These are phyloP conservation scores for Candidula unifasciata DNA, from an alignment of 2,888 invertebrate genomes.

Conservation along the genomic window DNA sequence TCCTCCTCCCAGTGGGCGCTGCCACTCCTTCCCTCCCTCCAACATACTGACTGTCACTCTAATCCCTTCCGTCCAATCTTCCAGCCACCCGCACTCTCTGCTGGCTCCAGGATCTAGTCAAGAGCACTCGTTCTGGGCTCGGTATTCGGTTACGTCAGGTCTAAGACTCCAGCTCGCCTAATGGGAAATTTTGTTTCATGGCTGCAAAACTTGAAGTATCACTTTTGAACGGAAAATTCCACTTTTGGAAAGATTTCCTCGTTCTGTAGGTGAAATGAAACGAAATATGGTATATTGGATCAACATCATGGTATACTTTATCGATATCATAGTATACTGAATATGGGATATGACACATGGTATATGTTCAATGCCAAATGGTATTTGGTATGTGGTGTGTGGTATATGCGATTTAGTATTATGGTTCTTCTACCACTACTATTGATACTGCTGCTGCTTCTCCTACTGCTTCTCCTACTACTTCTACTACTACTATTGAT, in stretches of 20 bases:
- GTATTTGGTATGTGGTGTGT: too few relatives aligned
- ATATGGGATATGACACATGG: too few relatives aligned
- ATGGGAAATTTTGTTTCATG: constrained; percentile 36
- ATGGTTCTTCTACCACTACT: constrained; percentile 14
- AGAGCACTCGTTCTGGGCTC: constrained; percentile 13
- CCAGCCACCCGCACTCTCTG: not conserved
- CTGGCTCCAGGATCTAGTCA: not conserved
- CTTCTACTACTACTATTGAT: constrained; percentile 20
- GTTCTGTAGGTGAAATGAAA: too few relatives aligned
- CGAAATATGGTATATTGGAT: not conserved
- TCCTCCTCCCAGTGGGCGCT: not conserved
- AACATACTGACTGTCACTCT: constrained; percentile 1
- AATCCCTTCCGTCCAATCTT: constrained; percentile 3
- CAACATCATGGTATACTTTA: not conserved
- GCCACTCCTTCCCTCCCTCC: not conserved
- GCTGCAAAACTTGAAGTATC: constrained; percentile 16
- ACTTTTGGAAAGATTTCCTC: constrained; percentile 36
- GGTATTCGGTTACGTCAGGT: constrained; percentile 34
- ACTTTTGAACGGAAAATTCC: constrained; percentile 16
- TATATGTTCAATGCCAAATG: too few relatives aligned
- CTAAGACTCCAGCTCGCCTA: not conserved
- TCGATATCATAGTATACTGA: constrained; percentile 16
- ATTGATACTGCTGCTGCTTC: not conserved
- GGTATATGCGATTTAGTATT: too few relatives aligned
- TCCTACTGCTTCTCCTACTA: constrained; percentile 18